Percentiles rank a stretch among this genome's conserved stretches.
phyloP scores from a whole-genome alignment of 2,113 vertebrate genomes.

The Gobiocypris rarus region DNA sequence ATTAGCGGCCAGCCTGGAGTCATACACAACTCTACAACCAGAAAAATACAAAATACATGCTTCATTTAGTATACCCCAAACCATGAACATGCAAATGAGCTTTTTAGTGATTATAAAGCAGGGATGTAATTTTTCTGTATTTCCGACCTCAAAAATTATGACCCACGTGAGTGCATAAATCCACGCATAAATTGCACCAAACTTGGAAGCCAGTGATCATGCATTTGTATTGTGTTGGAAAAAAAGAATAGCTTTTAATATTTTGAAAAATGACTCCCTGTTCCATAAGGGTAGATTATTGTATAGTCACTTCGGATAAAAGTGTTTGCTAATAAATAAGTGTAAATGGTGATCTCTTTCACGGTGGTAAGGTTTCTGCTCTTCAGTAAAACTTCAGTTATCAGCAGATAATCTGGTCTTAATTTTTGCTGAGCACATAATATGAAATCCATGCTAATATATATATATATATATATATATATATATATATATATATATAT shows the following conservation, averaged over 20 bases:
- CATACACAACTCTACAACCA: background rate
- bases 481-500: too few species aligned
- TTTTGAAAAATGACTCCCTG: background rate
- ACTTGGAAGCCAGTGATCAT: too few species aligned
- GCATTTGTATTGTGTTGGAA: background rate
- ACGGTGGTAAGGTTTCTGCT: background rate
- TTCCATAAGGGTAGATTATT: background rate
- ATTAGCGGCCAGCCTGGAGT: background rate
- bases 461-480: too few species aligned
- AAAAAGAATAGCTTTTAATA: background rate
- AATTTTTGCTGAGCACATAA: background rate
- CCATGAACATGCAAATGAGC: too few species aligned
- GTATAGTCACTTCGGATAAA: background rate
- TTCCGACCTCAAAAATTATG: too few species aligned
- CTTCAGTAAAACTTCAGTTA: too few species aligned
- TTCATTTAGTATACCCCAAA: too few species aligned
- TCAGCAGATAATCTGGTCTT: background rate
- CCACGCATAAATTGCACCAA: too few species aligned
- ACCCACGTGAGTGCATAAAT: too few species aligned
- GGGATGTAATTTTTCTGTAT: too few species aligned
- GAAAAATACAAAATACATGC: background rate
- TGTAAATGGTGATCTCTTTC: background rate
- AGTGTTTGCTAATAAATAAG: background rate
- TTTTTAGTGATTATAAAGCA: too few species aligned
- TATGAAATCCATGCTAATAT: background rate